Conservation (phyloP, 2,888 invertebrate genomes). For the Formica aserva region DNA sequence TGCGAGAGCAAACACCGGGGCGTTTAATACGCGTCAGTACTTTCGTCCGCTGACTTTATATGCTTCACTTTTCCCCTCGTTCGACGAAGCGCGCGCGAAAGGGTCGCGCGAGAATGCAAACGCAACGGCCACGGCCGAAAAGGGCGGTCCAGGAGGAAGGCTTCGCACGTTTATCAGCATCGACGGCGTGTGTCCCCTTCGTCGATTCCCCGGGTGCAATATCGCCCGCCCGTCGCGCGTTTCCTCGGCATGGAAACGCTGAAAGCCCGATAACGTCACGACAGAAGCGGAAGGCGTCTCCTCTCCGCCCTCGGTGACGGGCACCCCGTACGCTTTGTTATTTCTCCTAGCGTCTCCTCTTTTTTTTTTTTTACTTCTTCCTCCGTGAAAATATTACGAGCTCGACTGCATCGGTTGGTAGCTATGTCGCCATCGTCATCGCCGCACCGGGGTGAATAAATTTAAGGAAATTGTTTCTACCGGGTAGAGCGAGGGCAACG, state of each 20-base stretch:
- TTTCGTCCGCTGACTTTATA: slow-evolving; percentile 40
- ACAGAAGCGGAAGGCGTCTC: slow-evolving; percentile 64
- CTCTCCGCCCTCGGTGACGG: slow-evolving; percentile 56
- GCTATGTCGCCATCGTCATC: slow-evolving; percentile 43
- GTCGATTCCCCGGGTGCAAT: slow-evolving; percentile 70
- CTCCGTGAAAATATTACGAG: slow-evolving; percentile 79
- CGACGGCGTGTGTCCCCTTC: slow-evolving; percentile 68
- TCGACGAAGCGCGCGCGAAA: slow-evolving; percentile 39
- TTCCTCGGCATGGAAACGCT: slow-evolving; percentile 31
- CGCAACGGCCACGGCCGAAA: slow-evolving; percentile 51
- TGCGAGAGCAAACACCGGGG: slow-evolving; percentile 45
- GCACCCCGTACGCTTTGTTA: slow-evolving; percentile 62
- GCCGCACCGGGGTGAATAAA: slow-evolving; percentile 79
- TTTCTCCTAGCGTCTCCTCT: slow-evolving; percentile 55
- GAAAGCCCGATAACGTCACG: slow-evolving; percentile 69
- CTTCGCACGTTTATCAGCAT: slow-evolving; percentile 73
- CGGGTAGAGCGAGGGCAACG: slow-evolving; percentile 65
- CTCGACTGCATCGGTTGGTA: slow-evolving; percentile 65
- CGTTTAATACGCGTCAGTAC: slow-evolving; percentile 47
- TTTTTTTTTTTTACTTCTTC: slow-evolving; percentile 56
- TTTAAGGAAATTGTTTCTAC: slow-evolving; percentile 82
- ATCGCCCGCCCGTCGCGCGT: slow-evolving; percentile 63
- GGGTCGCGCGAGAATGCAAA: slow-evolving; percentile 39
- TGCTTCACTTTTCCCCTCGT: slow-evolving; percentile 43
- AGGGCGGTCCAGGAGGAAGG: slow-evolving; percentile 66